These are phyloP conservation scores for Iphiclides podalirius DNA, from an alignment of 2,888 invertebrate genomes.

Conservation along the genomic window DNA sequence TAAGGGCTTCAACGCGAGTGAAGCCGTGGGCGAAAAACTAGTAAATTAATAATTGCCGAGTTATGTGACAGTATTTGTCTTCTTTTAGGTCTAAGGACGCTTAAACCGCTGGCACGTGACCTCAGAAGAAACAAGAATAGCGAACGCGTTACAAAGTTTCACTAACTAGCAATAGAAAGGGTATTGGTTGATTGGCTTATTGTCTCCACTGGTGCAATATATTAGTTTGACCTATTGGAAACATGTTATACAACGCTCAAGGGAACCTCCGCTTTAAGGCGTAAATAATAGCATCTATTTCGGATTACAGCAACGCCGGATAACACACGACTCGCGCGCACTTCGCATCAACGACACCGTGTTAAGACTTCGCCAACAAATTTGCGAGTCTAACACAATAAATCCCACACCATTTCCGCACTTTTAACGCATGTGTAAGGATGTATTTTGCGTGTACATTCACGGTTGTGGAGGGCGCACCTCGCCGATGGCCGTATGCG, in stretches of 20 bases:
- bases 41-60: too few relatives aligned
- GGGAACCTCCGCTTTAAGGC: neutral
- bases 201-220: neutral
- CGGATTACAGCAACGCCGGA: neutral
- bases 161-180: neutral
- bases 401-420: conserved; percentile 3
- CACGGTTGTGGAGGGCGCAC: conserved; percentile 6
- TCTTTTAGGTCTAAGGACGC: too few relatives aligned
- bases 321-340: neutral
- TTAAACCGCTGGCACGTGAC: too few relatives aligned
- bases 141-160: neutral
- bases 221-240: neutral
- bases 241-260: neutral
- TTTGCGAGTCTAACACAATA: neutral
- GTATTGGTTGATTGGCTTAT: conserved; percentile 1
- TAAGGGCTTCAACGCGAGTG: too few relatives aligned
- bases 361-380: conserved; percentile 2
- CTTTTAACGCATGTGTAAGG: conserved; percentile 1
- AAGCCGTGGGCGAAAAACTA: too few relatives aligned
- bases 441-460: conserved; percentile 12
- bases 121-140: neutral
- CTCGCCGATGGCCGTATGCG: conserved; percentile 22
- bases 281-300: neutral
- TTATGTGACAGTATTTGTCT: too few relatives aligned
- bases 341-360: neutral